Percentiles rank a stretch among this genome's conserved stretches.
Evolutionary conservation across 2,113 vertebrate species (phyloP).

Genomic region (Prolemur simus): DNA sequence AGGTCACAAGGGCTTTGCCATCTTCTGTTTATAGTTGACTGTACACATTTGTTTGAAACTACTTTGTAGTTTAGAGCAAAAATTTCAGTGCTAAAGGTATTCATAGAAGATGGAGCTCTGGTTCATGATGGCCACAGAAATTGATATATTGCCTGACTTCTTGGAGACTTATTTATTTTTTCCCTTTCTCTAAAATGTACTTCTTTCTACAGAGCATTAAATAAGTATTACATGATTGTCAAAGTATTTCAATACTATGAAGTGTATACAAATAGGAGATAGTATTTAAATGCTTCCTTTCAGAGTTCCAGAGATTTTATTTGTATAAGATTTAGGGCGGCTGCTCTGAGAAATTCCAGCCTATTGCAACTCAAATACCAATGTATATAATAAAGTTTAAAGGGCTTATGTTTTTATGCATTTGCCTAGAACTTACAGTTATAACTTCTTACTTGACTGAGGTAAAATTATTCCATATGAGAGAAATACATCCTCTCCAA

Average conservation of each 20-base stretch:
- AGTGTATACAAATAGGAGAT: not conserved
- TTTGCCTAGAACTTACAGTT: slow-evolving; percentile 40
- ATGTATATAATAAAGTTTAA: not conserved
- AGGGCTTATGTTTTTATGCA: not conserved
- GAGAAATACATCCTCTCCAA: slow-evolving; percentile 55
- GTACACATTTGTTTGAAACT: not conserved
- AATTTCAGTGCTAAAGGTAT: not conserved
- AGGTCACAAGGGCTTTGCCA: not conserved
- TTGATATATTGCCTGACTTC: not conserved
- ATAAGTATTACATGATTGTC: not conserved
- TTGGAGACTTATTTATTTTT: not conserved
- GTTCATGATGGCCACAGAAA: not conserved
- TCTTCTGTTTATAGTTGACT: not conserved
- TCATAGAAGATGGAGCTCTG: not conserved
- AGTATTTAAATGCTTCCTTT: not conserved
- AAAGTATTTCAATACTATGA: not conserved
- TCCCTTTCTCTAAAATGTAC: not conserved
- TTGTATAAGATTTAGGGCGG: slow-evolving; percentile 19
- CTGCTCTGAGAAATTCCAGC: not conserved
- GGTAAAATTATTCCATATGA: slow-evolving; percentile 45
- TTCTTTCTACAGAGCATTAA: not conserved
- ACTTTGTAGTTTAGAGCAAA: not conserved
- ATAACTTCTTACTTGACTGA: slow-evolving; percentile 40
- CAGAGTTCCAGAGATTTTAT: not conserved
- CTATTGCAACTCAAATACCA: not conserved